phyloP scores from a whole-genome alignment of 2,888 invertebrate species.

The Tortricodes alternella region DNA sequence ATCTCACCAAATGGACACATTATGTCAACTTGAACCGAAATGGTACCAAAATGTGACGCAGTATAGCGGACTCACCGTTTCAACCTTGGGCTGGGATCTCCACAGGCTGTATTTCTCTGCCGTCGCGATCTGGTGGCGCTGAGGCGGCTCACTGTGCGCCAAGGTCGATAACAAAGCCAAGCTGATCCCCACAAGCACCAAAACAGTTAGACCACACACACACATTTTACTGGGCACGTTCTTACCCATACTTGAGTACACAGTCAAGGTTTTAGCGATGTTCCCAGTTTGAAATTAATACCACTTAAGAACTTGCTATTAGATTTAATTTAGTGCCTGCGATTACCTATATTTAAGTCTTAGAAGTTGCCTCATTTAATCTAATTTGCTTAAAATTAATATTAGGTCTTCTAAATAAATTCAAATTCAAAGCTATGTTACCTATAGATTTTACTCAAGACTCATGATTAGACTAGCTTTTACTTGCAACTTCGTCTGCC shows the following conservation, averaged over 20 bases:
- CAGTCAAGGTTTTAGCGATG: neutral
- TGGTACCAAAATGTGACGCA: neutral
- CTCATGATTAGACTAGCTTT: no score
- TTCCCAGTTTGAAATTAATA: constrained; percentile 13
- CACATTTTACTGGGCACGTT: constrained; percentile 67
- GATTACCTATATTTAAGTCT: constrained; percentile 13
- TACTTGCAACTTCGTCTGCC: no score
- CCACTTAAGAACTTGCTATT: constrained; percentile 24
- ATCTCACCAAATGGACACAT: no score
- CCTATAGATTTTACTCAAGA: no score
- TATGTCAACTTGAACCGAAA: no score
- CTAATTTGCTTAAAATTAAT: no score
- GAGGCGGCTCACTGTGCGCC: constrained; percentile 44
- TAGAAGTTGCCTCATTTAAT: constrained; percentile 10
- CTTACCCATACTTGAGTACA: constrained; percentile 61
- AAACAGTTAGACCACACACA: constrained; percentile 53
- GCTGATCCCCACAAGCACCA: constrained; percentile 59
- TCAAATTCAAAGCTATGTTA: no score
- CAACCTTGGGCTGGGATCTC: constrained; percentile 31
- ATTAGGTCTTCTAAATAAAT: no score
- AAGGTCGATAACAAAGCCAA: constrained; percentile 62
- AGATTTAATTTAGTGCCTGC: constrained; percentile 1
- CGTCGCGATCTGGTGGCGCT: constrained; percentile 43
- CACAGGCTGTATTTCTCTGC: constrained; percentile 65
- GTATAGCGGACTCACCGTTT: constrained; percentile 11